A percentile compares a stretch with the other conserved stretches of the same genome.
Conservation (phyloP, 2,888 invertebrate species). For the Andrena flavipes region DNA sequence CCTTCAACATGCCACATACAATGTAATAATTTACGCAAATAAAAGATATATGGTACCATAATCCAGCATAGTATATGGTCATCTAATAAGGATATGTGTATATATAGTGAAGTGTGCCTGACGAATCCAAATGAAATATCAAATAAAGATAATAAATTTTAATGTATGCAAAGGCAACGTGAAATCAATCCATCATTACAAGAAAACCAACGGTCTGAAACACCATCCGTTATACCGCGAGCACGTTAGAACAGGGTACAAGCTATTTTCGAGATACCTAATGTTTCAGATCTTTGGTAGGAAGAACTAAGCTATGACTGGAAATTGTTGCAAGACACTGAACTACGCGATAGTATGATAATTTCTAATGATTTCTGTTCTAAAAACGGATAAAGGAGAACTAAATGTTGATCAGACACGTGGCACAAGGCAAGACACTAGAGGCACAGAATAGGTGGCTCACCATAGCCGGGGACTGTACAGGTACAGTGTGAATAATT, state of each 20-base stretch:
- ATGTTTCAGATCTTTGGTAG: constrained; percentile 51
- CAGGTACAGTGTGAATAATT: constrained; percentile 85
- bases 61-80: constrained; percentile 29
- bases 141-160: constrained; percentile 29
- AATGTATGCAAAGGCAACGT: constrained; percentile 33
- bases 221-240: constrained; percentile 16
- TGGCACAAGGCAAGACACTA: constrained; percentile 83
- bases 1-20: constrained; percentile 67
- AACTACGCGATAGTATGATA: constrained; percentile 22
- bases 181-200: constrained; percentile 29
- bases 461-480: constrained; percentile 85
- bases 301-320: constrained; percentile 21
- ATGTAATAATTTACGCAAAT: constrained; percentile 41
- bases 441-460: constrained; percentile 84
- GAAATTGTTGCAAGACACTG: constrained; percentile 38
- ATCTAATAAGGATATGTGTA: constrained; percentile 45
- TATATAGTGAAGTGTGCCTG: constrained; percentile 50
- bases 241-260: neutral
- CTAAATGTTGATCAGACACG: constrained; percentile 79
- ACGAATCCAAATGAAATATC: constrained; percentile 59
- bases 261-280: neutral
- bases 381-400: constrained; percentile 55
- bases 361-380: constrained; percentile 33
- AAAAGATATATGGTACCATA: constrained; percentile 27
- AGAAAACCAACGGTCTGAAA: constrained; percentile 52